Evolutionary conservation across 2,797 vertebrate genomes (phyloP), one percentile per base, ranked within the genome.

Genomic region (Sebastes minor): DNA sequence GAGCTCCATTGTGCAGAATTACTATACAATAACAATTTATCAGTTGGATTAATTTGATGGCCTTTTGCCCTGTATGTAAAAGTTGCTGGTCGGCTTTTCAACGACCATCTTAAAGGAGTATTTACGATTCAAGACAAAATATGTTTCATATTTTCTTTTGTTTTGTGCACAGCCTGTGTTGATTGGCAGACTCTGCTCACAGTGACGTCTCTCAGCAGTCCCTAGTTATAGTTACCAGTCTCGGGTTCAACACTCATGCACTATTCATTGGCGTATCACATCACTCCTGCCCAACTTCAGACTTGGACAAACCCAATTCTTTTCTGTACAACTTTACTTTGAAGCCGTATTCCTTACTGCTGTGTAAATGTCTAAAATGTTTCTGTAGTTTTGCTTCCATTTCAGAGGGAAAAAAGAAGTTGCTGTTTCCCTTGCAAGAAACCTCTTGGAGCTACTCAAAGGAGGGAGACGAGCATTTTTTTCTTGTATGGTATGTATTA

Each of bases 211-310:
- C 87, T 92, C 93, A 93, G 81, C 91, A 82, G 88, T 64, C 81
- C 82, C 91, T 92, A 94, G 95, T 96, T 94, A 95, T 95, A 95
- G 94, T 92, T 90, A 92, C 92, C 8, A 61, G 89, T 95, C 95
- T 98, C 97, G 65, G 94, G 95, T 98, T 97, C 91, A 86, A 62
- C 76, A 83, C 92, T 97, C 95, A 97, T 98, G 88, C 90, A 97
- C 94, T 96, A 98, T 98, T 97, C 93, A 98, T 95, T 30, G 9
- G 66, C 75, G 94, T 97, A 96, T 97, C 97, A 89, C 92, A 93
- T 97, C 95, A 85, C 96, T 93, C 85, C 88, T 93, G 68, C 87
- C 87, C 92, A 92, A 91, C 93, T 90, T 88, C 93, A 89, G 90
- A 89, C 93, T 70, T 74, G 86, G 88, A 92, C 91, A 86, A 95